Conservation (phyloP, 2,797 vertebrate genomes). For the Halcyon badia region DNA sequence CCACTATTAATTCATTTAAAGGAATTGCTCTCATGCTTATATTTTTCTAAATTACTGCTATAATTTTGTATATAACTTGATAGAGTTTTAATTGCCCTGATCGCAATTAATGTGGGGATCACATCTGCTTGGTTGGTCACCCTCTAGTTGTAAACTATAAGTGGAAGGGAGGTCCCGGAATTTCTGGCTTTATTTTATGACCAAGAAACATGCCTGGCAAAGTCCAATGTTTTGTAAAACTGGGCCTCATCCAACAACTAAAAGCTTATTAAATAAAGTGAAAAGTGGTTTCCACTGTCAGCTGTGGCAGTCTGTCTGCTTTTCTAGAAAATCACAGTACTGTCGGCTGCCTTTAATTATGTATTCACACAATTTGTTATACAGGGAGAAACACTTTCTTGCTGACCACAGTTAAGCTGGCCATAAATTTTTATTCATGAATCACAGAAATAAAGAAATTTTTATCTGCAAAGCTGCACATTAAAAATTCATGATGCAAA, state of each 20-base stretch:
- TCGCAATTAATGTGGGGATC: neutral
- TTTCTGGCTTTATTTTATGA: neutral
- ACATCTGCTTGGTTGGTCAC: neutral
- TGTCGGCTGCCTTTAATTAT: neutral
- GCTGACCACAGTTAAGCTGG: neutral
- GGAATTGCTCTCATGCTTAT: neutral
- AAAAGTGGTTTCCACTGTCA: neutral
- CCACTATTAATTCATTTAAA: neutral
- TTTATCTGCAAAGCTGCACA: neutral
- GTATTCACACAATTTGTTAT: neutral
- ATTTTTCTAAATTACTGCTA: neutral
- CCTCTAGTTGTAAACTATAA: neutral
- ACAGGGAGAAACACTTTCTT: neutral
- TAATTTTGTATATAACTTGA: neutral
- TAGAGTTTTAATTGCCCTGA: neutral
- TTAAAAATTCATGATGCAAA: constrained; percentile 1
- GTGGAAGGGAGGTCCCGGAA: neutral
- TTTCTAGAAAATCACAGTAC: neutral
- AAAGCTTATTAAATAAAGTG: constrained; percentile 13
- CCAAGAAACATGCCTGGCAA: neutral
- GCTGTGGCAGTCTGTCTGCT: neutral
- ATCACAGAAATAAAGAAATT: neutral
- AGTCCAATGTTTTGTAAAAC: neutral
- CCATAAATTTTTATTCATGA: neutral
- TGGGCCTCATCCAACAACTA: neutral